Percentiles rank a stretch among this genome's conserved stretches.
Evolutionary conservation across 2,797 vertebrate species (phyloP).

Genomic region (Chanos chanos): DNA sequence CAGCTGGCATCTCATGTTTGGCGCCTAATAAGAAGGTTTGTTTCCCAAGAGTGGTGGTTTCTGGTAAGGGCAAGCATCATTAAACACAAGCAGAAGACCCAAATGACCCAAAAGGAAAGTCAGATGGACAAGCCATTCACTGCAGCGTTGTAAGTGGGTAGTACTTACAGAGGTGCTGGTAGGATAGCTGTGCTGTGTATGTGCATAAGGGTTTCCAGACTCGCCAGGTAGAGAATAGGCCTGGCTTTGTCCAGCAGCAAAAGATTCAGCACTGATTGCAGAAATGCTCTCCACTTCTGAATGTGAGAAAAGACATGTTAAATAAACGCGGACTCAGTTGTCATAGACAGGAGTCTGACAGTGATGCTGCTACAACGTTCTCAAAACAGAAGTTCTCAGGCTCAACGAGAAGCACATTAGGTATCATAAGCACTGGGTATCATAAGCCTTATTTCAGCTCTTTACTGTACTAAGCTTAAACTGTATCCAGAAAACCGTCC

Average conservation of each 20-base stretch:
- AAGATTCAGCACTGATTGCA: constrained; percentile 71
- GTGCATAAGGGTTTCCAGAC: constrained; percentile 53
- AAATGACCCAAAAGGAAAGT: too few species aligned
- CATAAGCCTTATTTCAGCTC: too few species aligned
- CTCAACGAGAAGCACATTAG: too few species aligned
- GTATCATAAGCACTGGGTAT: too few species aligned
- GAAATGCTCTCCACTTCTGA: constrained; percentile 64
- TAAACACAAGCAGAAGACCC: background rate
- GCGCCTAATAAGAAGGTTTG: constrained; percentile 2
- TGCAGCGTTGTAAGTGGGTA: constrained; percentile 9
- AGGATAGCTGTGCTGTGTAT: constrained; percentile 56
- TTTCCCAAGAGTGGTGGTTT: constrained; percentile 20
- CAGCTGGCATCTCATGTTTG: background rate
- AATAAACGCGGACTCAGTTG: background rate
- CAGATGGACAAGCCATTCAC: too few species aligned
- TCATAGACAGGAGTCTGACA: too few species aligned
- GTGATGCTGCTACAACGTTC: too few species aligned
- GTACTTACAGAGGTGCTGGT: constrained; percentile 60
- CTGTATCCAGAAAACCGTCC: too few species aligned
- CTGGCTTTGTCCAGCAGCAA: constrained; percentile 68
- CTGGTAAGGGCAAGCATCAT: background rate
- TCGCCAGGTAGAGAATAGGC: constrained; percentile 66
- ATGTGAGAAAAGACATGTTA: constrained; percentile 13
- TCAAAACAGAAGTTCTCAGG: background rate
- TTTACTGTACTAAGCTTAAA: too few species aligned